Conservation (phyloP, 2,888 invertebrate genomes). For the Marasmarcha lunaedactyla region DNA sequence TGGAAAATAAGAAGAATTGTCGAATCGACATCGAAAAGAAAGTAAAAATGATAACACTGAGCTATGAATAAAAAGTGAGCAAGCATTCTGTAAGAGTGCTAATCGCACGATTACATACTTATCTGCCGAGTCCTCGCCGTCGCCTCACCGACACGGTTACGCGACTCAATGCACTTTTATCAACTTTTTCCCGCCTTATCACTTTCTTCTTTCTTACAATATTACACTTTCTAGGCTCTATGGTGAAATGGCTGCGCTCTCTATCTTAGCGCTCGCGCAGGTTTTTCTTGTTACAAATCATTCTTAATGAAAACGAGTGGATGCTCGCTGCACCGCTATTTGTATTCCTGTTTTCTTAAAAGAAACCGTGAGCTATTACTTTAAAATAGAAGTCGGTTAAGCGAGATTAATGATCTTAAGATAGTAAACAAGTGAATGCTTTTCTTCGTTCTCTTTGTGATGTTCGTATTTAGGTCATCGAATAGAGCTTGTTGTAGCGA, state of each 20-base stretch:
- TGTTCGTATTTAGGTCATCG: slow-evolving; percentile 48
- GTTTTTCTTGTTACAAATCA: slow-evolving; percentile 53
- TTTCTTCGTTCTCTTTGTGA: slow-evolving; percentile 40
- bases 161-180: slow-evolving; percentile 24
- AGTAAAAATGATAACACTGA: slow-evolving; percentile 66
- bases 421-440: slow-evolving; percentile 26
- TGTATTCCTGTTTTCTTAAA: background rate
- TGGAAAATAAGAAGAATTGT: too few species aligned
- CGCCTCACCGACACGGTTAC: too few species aligned
- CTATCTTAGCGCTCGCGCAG: slow-evolving; percentile 64
- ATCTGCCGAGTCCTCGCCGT: too few species aligned
- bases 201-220: slow-evolving; percentile 56
- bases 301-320: slow-evolving; percentile 61
- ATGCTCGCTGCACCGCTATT: slow-evolving; percentile 28
- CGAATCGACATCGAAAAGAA: slow-evolving; percentile 65
- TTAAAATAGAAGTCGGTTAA: background rate
- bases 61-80: slow-evolving; percentile 47
- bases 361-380: background rate
- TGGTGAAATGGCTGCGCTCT: slow-evolving; percentile 66
- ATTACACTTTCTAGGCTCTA: slow-evolving; percentile 62
- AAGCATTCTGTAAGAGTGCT: slow-evolving; percentile 45
- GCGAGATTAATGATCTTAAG: slow-evolving; percentile 9
- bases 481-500: slow-evolving; percentile 61
- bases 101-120: slow-evolving; percentile 36
- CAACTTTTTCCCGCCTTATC: slow-evolving; percentile 59